Conservation (phyloP, 2,797 vertebrate species). For the Diceros bicornis region DNA sequence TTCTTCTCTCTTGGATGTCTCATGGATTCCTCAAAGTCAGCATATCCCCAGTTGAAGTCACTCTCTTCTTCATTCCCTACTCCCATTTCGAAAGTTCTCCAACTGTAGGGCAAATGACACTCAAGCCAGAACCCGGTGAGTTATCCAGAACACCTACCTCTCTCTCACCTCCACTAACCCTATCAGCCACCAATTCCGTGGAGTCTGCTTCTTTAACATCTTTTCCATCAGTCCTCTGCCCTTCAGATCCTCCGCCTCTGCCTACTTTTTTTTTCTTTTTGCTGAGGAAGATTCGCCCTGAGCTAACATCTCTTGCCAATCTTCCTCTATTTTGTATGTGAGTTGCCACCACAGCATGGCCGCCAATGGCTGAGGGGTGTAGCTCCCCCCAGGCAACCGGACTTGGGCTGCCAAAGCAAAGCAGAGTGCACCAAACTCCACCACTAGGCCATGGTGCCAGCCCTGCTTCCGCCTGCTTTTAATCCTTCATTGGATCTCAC, state of each 20-base stretch:
- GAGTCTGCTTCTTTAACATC: background rate
- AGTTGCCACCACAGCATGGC: too few relatives aligned
- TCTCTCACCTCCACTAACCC: accelerated
- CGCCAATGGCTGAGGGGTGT: too few relatives aligned
- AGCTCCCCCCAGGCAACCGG: too few relatives aligned
- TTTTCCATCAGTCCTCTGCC: background rate
- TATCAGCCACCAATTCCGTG: background rate
- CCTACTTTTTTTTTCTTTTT: background rate
- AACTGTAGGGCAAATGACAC: background rate
- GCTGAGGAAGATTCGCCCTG: too few relatives aligned
- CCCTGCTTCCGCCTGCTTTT: background rate
- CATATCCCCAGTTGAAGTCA: accelerated
- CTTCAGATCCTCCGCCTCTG: background rate
- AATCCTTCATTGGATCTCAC: background rate
- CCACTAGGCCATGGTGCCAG: too few relatives aligned
- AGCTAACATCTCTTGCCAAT: too few relatives aligned
- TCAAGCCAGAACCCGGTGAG: background rate
- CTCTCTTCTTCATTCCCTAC: background rate
- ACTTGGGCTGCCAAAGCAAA: too few relatives aligned
- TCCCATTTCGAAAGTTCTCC: background rate
- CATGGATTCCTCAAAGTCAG: background rate
- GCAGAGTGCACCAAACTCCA: too few relatives aligned
- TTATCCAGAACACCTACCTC: background rate
- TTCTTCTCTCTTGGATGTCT: background rate
- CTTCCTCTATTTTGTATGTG: too few relatives aligned